phyloP scores from a whole-genome alignment of 2,797 vertebrate genomes.

The Galaxias olidus region DNA sequence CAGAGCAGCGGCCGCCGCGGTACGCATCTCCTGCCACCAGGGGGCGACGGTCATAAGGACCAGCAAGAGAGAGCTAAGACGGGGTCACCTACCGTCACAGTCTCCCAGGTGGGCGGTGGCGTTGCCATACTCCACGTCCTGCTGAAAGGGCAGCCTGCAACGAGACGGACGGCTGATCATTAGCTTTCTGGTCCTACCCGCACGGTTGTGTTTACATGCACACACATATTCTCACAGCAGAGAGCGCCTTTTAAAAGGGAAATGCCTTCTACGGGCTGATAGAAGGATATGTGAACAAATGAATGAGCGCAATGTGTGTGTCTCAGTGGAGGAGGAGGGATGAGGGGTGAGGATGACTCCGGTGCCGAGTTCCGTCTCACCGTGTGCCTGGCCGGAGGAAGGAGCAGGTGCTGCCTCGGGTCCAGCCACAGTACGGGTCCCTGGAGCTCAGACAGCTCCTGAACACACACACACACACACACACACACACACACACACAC shows the following conservation, averaged over 20 bases:
- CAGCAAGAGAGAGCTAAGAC: slow-evolving; percentile 25
- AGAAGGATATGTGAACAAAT: too few relatives aligned
- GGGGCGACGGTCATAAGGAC: slow-evolving; percentile 40
- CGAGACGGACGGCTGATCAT: slow-evolving; percentile 23
- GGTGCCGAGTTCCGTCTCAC: slow-evolving; percentile 62
- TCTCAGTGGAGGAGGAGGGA: neutral
- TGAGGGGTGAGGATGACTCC: neutral
- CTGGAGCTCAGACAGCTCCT: slow-evolving; percentile 90
- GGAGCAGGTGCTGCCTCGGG: slow-evolving; percentile 86
- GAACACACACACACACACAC: slow-evolving; percentile 37
- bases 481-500: slow-evolving; percentile 21
- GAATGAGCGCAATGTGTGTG: too few relatives aligned
- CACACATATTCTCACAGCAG: too few relatives aligned
- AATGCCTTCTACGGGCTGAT: too few relatives aligned
- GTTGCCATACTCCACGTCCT: slow-evolving; percentile 88
- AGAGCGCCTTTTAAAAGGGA: too few relatives aligned
- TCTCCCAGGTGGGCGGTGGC: slow-evolving; percentile 89
- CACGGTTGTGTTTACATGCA: too few relatives aligned
- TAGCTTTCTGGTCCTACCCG: too few relatives aligned
- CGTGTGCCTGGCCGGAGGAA: slow-evolving; percentile 89
- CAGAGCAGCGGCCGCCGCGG: slow-evolving; percentile 28
- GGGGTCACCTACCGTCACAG: slow-evolving; percentile 87
- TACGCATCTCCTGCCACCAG: slow-evolving; percentile 51
- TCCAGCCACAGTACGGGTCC: slow-evolving; percentile 96
- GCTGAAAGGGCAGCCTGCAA: slow-evolving; percentile 85